Base-by-base conservation (phyloP, 2,113 vertebrate genomes). In the Coptodon rendalli region DNA sequence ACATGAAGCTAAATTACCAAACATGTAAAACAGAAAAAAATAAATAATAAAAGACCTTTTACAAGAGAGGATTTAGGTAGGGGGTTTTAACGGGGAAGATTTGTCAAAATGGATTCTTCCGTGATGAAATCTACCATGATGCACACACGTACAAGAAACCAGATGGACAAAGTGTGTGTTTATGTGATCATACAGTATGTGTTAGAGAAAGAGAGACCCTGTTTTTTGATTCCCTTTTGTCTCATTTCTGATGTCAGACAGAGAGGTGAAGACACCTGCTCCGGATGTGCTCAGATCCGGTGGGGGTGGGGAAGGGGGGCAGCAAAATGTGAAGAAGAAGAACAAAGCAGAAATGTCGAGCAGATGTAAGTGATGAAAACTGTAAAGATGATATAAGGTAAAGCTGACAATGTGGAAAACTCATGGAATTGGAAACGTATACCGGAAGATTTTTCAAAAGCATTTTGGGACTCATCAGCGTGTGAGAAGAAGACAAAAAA, bases 261-360 rank as follows among this genome's bases (percentile, higher is more conserved):
- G 34, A 57, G 31, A 57, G 24, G 17, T 50, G 79, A 31, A 36
- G 11, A 83, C 91, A 90, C 88, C 89, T 92, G 88, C 86, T 81
- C 52, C 13, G 11, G 45, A 83, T 89, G 80, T 85, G 34, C 53
- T 59, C 50, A 57, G 71, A 48, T 66, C 38, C 1, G 13, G 13
- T 5, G 27, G 12, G 9, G 13, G 4, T 7, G 16, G 6, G 40
- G 40, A 66, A 14, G 40, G 71, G 27, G 8, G 36, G 40, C n/a
- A 81, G 38, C 63, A 29, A 81, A 14, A 84, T 78, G 59, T 80
- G 31, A 81, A 45, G 71, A 48, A 85, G 57, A 81, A 78, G 71
- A 50, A 78, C 31, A 80, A 80, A 90, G 81, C 22, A n/a, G 5
- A 40, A 63, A 86, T 88, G 36, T 82, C 80, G 13, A 8, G 53